These are phyloP conservation scores for Brachionus rubens DNA, from an alignment of 1,140 invertebrate species.

Conservation along the genomic window DNA sequence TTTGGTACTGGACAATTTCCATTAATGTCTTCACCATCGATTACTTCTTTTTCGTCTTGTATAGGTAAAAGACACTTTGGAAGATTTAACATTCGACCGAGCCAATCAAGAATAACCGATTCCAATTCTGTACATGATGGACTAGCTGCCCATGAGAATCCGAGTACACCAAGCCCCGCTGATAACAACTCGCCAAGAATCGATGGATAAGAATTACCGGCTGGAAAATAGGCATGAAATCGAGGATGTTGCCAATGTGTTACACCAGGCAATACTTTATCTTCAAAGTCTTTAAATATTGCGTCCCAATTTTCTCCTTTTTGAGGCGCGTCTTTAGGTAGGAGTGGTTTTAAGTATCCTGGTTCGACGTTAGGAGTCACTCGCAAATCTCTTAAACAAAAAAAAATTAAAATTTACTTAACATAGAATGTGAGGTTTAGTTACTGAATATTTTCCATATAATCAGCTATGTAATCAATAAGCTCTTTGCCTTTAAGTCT, in stretches of 20 bases:
- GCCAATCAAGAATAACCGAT: slow-evolving; percentile 92
- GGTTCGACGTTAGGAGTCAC: slow-evolving; percentile 84
- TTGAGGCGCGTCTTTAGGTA: slow-evolving; percentile 79
- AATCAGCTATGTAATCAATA: slow-evolving; percentile 96
- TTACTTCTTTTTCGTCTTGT: slow-evolving; percentile 82
- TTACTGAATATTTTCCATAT: slow-evolving; percentile 77
- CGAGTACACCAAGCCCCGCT: slow-evolving; percentile 90
- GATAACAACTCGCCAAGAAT: slow-evolving; percentile 96
- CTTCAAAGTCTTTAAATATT: slow-evolving; percentile 89
- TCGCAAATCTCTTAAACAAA: slow-evolving; percentile 62
- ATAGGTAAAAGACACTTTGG: neutral
- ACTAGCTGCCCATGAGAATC: slow-evolving; percentile 97
- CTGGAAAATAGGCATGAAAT: slow-evolving; percentile 97
- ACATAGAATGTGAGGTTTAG: neutral
- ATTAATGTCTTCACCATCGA: slow-evolving; percentile 93
- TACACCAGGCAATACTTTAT: slow-evolving; percentile 94
- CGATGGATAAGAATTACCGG: slow-evolving; percentile 93
- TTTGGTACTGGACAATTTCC: slow-evolving; percentile 77
- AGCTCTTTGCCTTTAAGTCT: slow-evolving; percentile 84
- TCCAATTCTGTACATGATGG: slow-evolving; percentile 96
- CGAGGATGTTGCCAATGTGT: slow-evolving; percentile 95
- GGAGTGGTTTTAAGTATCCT: slow-evolving; percentile 76
- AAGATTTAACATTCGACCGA: slow-evolving; percentile 66
- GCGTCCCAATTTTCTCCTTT: slow-evolving; percentile 81
- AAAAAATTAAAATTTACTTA: neutral